These are phyloP conservation scores for Ennomos quercinarius DNA, from an alignment of 2,888 invertebrate species.

Conservation along the genomic window DNA sequence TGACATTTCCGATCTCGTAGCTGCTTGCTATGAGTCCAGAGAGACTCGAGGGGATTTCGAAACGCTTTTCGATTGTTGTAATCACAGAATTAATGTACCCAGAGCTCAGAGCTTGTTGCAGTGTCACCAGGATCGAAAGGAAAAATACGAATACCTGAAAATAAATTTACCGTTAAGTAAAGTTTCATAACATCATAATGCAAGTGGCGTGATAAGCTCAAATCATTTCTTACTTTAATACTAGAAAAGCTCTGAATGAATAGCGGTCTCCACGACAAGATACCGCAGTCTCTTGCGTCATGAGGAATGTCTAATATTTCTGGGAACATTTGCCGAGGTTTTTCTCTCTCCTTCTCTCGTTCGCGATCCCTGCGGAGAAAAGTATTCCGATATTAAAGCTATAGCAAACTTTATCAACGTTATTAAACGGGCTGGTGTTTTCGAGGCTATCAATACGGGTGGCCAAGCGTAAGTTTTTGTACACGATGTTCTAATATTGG, in stretches of 20 bases:
- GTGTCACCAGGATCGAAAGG: conserved; percentile 94
- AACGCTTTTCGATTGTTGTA: conserved; percentile 98
- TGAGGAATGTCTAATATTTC: conserved; percentile 88
- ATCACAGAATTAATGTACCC: conserved; percentile 98
- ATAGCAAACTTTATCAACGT: conserved; percentile 13
- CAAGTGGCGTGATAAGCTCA: conserved; percentile 4
- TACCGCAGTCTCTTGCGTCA: conserved; percentile 94
- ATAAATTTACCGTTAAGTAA: conserved; percentile 32
- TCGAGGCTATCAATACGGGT: conserved; percentile 10
- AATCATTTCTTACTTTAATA: conserved; percentile 88
- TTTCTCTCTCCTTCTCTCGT: conserved; percentile 85
- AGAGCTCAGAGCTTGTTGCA: conserved; percentile 95
- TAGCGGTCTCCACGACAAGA: conserved; percentile 93
- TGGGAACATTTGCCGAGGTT: conserved; percentile 84
- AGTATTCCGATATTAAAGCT: conserved; percentile 21
- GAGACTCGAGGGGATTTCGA: conserved; percentile 96
- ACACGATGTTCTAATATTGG: too few relatives aligned
- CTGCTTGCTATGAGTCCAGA: conserved; percentile 97
- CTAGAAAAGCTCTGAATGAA: conserved; percentile 95
- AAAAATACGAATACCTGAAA: conserved; percentile 94
- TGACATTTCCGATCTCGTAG: conserved; percentile 97
- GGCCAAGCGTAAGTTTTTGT: conserved; percentile 6
- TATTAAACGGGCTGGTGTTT: conserved; percentile 11
- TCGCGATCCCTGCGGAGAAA: conserved; percentile 74
- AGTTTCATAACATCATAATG: conserved; percentile 1